phyloP scores from a whole-genome alignment of 1,140 invertebrate genomes.

The Saccostrea echinata region DNA sequence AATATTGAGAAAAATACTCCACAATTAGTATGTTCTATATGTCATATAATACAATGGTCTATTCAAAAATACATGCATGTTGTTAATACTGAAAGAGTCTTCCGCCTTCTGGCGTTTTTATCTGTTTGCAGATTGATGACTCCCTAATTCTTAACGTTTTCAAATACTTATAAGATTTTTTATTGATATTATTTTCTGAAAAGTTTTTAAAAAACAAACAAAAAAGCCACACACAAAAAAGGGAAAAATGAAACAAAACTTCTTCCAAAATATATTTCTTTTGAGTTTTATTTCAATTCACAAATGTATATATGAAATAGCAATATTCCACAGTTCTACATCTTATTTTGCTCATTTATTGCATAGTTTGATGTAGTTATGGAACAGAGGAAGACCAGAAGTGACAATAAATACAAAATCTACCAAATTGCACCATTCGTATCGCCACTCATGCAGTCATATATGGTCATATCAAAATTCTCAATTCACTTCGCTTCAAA shows the following conservation, averaged over 20 bases:
- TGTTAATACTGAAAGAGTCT: no score
- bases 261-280: neutral
- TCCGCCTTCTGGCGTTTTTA: no score
- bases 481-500: neutral
- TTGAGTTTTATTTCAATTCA: neutral
- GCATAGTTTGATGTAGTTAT: slow-evolving; percentile 1
- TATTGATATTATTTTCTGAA: no score
- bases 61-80: neutral
- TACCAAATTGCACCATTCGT: slow-evolving; percentile 4
- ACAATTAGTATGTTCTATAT: neutral
- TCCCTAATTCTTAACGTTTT: no score
- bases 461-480: neutral
- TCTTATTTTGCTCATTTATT: slow-evolving; percentile 8
- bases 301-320: neutral
- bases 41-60: neutral
- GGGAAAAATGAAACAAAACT: neutral
- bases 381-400: slow-evolving; percentile 21
- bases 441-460: neutral
- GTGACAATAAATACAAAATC: neutral
- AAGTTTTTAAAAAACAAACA: no score
- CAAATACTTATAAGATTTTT: no score
- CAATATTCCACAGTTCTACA: neutral
- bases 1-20: neutral
- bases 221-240: no score
- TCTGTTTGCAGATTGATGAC: no score